A percentile compares a stretch with the other conserved stretches of the same genome.
phyloP scores from a whole-genome alignment of 2,113 vertebrate genomes.

The Terrapene triunguis region DNA sequence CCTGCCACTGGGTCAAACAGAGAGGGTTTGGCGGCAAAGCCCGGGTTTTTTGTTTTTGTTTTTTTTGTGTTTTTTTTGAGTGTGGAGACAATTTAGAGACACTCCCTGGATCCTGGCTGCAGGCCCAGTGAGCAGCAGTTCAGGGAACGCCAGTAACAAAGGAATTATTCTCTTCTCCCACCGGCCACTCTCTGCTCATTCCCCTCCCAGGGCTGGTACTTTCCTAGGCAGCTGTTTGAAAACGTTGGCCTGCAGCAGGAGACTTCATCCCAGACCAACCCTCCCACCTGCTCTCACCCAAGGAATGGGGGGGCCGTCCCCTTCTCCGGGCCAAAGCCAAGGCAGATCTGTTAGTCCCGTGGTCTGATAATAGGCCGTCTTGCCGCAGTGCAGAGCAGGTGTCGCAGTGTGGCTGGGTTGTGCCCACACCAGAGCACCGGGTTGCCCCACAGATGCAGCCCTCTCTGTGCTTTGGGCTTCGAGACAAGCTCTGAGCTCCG shows the following conservation, averaged over 20 bases:
- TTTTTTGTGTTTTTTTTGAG: neutral
- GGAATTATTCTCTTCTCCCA: neutral
- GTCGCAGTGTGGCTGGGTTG: no score
- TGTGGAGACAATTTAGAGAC: neutral
- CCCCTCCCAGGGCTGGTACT: neutral
- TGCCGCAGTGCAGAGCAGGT: no score
- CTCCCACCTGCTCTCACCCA: neutral
- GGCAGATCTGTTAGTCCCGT: neutral
- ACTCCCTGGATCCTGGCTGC: neutral
- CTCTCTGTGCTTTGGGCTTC: no score
- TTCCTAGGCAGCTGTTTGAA: neutral
- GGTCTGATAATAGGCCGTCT: no score
- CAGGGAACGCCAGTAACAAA: neutral
- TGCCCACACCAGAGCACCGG: no score
- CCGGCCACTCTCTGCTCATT: neutral
- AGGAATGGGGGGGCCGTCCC: neutral
- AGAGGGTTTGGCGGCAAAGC: neutral
- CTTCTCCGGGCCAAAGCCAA: neutral
- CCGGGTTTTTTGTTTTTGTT: neutral
- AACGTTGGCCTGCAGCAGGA: neutral
- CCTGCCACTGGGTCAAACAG: neutral
- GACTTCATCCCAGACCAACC: no score
- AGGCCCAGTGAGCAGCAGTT: neutral
- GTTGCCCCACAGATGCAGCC: no score
- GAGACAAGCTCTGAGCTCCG: no score